A percentile compares a stretch with the other conserved stretches of the same genome.
phyloP scores from a whole-genome alignment of 2,888 invertebrate genomes.

The Leucophenga montana region DNA sequence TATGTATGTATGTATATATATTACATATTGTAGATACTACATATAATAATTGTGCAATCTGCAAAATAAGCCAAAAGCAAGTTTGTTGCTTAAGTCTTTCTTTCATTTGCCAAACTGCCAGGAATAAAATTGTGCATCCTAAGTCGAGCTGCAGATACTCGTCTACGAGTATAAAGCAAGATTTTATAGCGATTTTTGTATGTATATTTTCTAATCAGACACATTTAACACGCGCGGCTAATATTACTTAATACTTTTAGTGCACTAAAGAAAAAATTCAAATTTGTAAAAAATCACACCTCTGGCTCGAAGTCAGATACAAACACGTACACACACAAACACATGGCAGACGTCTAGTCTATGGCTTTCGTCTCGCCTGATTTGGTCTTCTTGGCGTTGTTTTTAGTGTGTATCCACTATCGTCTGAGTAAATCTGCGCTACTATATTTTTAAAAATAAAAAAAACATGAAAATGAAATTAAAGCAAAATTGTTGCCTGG shows the following conservation, averaged over 20 bases:
- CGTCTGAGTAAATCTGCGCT: constrained; percentile 8
- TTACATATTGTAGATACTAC: too few relatives aligned
- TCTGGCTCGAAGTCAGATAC: neutral
- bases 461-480: neutral
- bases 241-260: constrained; percentile 2
- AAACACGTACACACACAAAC: too few relatives aligned
- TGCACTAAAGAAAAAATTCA: neutral
- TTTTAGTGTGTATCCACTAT: neutral
- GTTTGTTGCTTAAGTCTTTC: constrained; percentile 29
- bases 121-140: too few relatives aligned
- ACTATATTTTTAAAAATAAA: neutral
- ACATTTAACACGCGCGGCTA: constrained; percentile 14
- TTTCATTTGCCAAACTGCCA: neutral
- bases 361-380: neutral
- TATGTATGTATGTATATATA: too few relatives aligned
- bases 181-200: too few relatives aligned
- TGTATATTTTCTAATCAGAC: constrained; percentile 11
- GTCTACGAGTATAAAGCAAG: too few relatives aligned
- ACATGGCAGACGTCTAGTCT: constrained; percentile 5
- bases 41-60: constrained; percentile 11
- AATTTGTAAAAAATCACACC: constrained; percentile 2
- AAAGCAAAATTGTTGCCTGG: neutral
- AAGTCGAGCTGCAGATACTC: too few relatives aligned
- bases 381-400: neutral
- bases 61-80: constrained; percentile 7